Conservation (phyloP, 2,797 vertebrate species). For the Pangasius krempfi region DNA sequence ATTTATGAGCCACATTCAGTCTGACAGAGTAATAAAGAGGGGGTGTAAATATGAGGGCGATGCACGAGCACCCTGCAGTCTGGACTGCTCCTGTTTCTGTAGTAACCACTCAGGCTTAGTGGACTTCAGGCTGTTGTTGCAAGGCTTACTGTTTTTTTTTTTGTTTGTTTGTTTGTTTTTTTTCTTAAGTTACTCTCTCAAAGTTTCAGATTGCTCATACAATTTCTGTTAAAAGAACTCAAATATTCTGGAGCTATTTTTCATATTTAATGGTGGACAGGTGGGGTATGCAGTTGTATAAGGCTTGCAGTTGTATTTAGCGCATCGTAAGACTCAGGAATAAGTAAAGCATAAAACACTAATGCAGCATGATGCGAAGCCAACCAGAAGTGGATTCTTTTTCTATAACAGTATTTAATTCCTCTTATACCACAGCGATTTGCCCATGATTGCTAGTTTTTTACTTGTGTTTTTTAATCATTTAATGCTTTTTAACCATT, state of each 20-base stretch:
- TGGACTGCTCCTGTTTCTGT: constrained; percentile 15
- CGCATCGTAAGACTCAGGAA: background rate
- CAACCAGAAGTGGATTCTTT: background rate
- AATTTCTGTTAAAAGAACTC: background rate
- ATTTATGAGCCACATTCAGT: constrained; percentile 6
- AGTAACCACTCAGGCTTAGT: background rate
- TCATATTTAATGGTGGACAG: background rate
- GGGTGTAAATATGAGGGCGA: constrained; percentile 11
- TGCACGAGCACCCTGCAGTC: background rate
- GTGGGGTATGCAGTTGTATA: background rate
- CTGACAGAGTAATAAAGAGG: constrained; percentile 20
- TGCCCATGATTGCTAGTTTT: background rate
- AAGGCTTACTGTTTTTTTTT: background rate
- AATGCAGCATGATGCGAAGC: background rate
- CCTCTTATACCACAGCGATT: background rate
- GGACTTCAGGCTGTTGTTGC: background rate
- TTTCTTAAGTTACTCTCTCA: background rate
- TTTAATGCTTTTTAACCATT: background rate
- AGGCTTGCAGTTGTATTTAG: background rate
- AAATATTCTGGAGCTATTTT: background rate
- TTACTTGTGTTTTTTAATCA: background rate
- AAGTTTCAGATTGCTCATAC: background rate
- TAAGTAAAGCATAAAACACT: background rate
- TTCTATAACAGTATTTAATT: background rate
- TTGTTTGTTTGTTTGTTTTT: background rate